Conservation (phyloP, 2,888 invertebrate species). For the Malthinus flaveolus region DNA sequence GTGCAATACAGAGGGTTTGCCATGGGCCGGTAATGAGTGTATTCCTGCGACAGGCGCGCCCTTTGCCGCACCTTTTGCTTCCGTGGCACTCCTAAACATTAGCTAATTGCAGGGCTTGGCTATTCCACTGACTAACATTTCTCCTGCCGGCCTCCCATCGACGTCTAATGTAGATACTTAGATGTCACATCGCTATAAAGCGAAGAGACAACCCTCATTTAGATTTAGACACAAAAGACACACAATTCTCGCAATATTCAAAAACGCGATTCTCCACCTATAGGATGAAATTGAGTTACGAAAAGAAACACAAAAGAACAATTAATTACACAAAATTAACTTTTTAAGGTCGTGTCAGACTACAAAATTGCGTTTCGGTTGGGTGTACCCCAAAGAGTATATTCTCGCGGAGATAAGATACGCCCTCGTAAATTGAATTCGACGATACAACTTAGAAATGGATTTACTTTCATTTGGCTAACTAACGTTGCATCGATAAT, state of each 20-base stretch:
- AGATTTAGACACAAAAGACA: too few relatives aligned
- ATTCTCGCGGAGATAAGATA: too few relatives aligned
- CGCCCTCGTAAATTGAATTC: too few relatives aligned
- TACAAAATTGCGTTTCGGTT: too few relatives aligned
- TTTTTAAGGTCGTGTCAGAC: too few relatives aligned
- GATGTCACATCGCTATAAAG: constrained; percentile 30
- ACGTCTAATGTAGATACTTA: constrained; percentile 31
- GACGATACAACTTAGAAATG: too few relatives aligned
- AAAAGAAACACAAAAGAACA: too few relatives aligned
- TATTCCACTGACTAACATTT: constrained; percentile 34
- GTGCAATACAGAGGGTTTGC: constrained; percentile 23
- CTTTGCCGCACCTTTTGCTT: constrained; percentile 34
- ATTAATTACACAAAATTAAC: too few relatives aligned
- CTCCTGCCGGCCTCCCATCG: constrained; percentile 42
- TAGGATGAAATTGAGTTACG: too few relatives aligned
- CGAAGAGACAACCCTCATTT: constrained; percentile 11
- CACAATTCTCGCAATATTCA: constrained; percentile 5
- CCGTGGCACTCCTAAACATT: constrained; percentile 44
- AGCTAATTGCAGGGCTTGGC: constrained; percentile 47
- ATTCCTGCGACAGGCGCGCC: constrained; percentile 33
- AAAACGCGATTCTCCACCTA: constrained; percentile 2
- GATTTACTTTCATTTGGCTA: too few relatives aligned
- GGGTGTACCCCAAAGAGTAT: too few relatives aligned
- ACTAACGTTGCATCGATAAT: too few relatives aligned
- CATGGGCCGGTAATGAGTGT: constrained; percentile 34